Evolutionary conservation across 23 tunicate genomes (phyloP).

Genomic region (Corella eumyota): DNA sequence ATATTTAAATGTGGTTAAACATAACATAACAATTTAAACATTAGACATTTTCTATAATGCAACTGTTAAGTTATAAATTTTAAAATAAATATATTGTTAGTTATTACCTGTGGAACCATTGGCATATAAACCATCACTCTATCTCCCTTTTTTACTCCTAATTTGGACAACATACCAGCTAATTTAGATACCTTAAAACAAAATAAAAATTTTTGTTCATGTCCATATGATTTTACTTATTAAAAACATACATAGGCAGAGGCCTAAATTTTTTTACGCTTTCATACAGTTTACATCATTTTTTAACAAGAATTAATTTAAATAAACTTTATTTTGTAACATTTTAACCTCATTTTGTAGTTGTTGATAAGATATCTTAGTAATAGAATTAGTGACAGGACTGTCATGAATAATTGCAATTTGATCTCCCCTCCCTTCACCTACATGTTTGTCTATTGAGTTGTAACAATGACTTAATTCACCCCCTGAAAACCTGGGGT

Average conservation of each 20-base stretch:
- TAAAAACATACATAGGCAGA: not conserved
- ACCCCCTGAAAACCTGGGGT: conserved; percentile 74
- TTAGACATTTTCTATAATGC: too few species aligned
- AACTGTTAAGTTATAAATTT: too few species aligned
- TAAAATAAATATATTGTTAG: too few species aligned
- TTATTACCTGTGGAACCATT: conserved; percentile 88
- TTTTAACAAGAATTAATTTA: not conserved
- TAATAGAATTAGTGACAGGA: conserved; percentile 72
- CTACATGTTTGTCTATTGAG: conserved; percentile 84
- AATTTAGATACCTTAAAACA: conserved; percentile 55
- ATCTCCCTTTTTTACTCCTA: conserved; percentile 76
- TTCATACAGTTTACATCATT: not conserved
- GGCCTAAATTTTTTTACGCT: not conserved
- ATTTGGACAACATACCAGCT: conserved; percentile 67
- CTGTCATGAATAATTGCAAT: conserved; percentile 84
- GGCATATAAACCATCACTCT: conserved; percentile 92
- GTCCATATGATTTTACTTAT: not conserved
- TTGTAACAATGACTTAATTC: conserved; percentile 88
- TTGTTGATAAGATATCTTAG: conserved; percentile 41
- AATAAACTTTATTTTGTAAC: not conserved
- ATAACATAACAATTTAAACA: too few species aligned
- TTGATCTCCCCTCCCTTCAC: conserved; percentile 55
- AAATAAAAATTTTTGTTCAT: not conserved
- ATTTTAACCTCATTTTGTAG: conserved; percentile 61
- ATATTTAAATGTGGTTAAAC: not conserved